phyloP scores from a whole-genome alignment of 1,140 invertebrate genomes.

The Nixonia krombeini region DNA sequence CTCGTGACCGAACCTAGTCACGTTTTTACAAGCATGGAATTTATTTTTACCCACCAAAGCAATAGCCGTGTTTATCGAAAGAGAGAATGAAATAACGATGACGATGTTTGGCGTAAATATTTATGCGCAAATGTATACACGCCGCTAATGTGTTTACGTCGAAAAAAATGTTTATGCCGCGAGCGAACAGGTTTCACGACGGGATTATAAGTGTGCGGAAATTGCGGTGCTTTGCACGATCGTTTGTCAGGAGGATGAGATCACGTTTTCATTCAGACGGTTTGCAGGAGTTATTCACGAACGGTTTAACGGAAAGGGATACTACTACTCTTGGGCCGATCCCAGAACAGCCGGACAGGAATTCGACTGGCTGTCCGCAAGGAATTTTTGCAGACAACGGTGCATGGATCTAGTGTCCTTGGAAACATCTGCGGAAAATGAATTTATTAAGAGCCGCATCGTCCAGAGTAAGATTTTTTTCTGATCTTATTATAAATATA shows the following conservation, averaged over 20 bases:
- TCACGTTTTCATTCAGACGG: too few species aligned
- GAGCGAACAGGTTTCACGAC: too few species aligned
- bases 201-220: too few species aligned
- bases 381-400: slow-evolving; percentile 86
- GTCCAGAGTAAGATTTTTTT: slow-evolving; percentile 76
- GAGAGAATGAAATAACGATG: slow-evolving; percentile 19
- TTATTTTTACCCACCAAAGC: slow-evolving; percentile 35
- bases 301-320: slow-evolving; percentile 76
- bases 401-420: slow-evolving; percentile 90
- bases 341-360: slow-evolving; percentile 79
- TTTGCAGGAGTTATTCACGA: slow-evolving; percentile 70
- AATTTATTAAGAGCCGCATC: slow-evolving; percentile 84
- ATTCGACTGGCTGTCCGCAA: slow-evolving; percentile 84
- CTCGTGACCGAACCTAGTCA: slow-evolving; percentile 44
- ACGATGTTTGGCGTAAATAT: neutral
- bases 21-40: slow-evolving; percentile 46
- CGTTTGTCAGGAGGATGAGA: too few species aligned
- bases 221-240: too few species aligned
- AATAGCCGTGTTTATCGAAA: slow-evolving; percentile 27
- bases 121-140: too few species aligned
- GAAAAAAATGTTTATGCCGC: too few species aligned
- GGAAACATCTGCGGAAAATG: slow-evolving; percentile 85
- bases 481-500: slow-evolving; percentile 10
- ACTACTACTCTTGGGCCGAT: slow-evolving; percentile 89
- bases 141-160: too few species aligned